A percentile compares a stretch with the other conserved stretches of the same genome.
Evolutionary conservation across 2,888 invertebrate species (phyloP).

Genomic region (Dicranocentrus wangi): DNA sequence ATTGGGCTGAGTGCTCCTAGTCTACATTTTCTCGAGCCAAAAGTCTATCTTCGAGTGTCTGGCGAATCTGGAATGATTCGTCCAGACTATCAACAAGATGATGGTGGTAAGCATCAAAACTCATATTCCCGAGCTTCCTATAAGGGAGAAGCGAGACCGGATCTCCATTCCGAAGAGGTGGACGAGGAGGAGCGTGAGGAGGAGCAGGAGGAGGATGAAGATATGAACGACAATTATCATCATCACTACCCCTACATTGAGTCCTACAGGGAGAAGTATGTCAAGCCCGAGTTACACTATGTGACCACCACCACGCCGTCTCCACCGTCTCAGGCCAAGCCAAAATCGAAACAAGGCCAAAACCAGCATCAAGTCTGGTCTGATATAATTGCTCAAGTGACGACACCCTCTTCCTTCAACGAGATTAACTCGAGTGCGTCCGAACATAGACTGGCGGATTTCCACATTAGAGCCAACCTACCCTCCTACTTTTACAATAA

Average conservation of each 20-base stretch:
- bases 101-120: neutral
- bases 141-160: neutral
- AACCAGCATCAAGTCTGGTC: conserved; percentile 35
- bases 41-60: conserved; percentile 44
- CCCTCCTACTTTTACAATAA: conserved; percentile 54
- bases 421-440: conserved; percentile 57
- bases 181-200: conserved; percentile 37
- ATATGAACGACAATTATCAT: conserved; percentile 52
- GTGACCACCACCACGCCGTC: conserved; percentile 27
- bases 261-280: conserved; percentile 52
- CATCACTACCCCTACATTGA: conserved; percentile 53
- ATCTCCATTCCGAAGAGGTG: conserved; percentile 44
- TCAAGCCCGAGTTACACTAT: conserved; percentile 34
- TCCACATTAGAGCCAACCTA: conserved; percentile 40
- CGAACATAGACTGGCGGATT: conserved; percentile 47
- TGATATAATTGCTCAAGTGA: conserved; percentile 61
- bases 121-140: conserved; percentile 12
- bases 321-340: conserved; percentile 3
- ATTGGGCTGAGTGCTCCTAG: conserved; percentile 39
- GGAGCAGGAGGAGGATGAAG: conserved; percentile 36
- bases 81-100: conserved; percentile 6
- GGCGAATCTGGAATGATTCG: conserved; percentile 65
- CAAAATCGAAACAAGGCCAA: conserved; percentile 25
- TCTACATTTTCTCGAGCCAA: conserved; percentile 41
- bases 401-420: conserved; percentile 52